Evolutionary conservation across 2,888 invertebrate species (phyloP).

Genomic region (Ecliptopera silaceata): DNA sequence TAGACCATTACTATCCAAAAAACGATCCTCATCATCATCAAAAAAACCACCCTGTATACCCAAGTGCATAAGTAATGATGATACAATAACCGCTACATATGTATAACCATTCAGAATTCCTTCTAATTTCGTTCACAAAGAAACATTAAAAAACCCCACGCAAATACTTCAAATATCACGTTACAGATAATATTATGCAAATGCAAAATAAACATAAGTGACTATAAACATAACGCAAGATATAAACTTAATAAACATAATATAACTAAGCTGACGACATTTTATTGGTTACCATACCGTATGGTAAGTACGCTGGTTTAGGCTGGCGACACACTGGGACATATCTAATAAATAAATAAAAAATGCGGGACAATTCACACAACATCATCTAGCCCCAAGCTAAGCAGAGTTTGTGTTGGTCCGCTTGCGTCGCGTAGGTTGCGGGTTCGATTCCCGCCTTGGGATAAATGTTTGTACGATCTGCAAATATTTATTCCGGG

Average conservation of each 20-base stretch:
- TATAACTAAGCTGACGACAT: constrained; percentile 38
- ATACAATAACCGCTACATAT: background rate
- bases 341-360: background rate
- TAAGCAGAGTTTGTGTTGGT: too few species aligned
- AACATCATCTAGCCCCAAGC: background rate
- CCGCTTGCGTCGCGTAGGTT: too few species aligned
- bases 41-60: too few species aligned
- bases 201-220: constrained; percentile 34
- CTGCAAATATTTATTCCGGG: too few species aligned
- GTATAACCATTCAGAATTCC: constrained; percentile 3
- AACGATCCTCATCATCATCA: too few species aligned
- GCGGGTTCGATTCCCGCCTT: too few species aligned
- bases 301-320: constrained; percentile 13
- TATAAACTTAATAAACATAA: constrained; percentile 9
- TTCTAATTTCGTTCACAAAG: constrained; percentile 14
- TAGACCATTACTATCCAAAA: too few species aligned
- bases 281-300: constrained; percentile 50
- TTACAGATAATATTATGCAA: constrained; percentile 42
- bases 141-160: constrained; percentile 31
- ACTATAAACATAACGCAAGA: constrained; percentile 15
- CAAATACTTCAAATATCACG: constrained; percentile 32
- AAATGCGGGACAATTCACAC: too few species aligned
- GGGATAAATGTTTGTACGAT: too few species aligned
- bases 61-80: too few species aligned
- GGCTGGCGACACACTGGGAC: constrained; percentile 4